phyloP scores from a whole-genome alignment of 2,797 vertebrate genomes.

The Apodemus agrarius region DNA sequence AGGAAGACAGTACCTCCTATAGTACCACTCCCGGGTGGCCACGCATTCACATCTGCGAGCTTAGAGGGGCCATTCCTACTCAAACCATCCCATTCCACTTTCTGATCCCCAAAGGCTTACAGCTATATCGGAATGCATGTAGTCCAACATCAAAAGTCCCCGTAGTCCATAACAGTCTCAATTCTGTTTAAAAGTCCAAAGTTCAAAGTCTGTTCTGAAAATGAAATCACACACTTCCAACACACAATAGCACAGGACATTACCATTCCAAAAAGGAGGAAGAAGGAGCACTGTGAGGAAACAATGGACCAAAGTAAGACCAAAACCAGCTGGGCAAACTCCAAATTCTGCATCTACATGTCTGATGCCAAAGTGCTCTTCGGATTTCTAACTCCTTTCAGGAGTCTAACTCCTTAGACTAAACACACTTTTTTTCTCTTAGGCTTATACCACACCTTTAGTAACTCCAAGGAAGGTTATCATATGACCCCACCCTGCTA shows the following conservation, averaged over 20 bases:
- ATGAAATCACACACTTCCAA: background rate
- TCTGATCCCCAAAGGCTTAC: background rate
- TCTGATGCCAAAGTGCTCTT: background rate
- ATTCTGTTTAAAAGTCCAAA: background rate
- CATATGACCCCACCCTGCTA: background rate
- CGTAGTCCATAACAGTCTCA: background rate
- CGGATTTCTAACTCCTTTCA: background rate
- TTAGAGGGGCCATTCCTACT: background rate
- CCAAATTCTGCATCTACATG: background rate
- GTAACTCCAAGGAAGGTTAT: background rate
- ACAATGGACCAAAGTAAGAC: background rate
- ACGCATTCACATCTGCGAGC: background rate
- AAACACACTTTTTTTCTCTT: background rate
- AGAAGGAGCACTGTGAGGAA: background rate
- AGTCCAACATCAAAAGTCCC: background rate
- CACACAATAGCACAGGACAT: background rate
- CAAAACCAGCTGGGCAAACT: background rate
- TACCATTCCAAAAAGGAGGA: background rate
- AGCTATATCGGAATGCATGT: background rate
- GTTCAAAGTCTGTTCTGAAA: background rate
- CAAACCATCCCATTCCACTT: background rate
- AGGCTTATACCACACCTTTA: background rate
- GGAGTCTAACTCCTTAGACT: background rate
- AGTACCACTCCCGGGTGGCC: background rate
- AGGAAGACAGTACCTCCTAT: background rate